Evolutionary conservation across 2,113 vertebrate genomes (phyloP), one percentile per base, ranked within the genome.

Genomic region (Varanus komodoensis): DNA sequence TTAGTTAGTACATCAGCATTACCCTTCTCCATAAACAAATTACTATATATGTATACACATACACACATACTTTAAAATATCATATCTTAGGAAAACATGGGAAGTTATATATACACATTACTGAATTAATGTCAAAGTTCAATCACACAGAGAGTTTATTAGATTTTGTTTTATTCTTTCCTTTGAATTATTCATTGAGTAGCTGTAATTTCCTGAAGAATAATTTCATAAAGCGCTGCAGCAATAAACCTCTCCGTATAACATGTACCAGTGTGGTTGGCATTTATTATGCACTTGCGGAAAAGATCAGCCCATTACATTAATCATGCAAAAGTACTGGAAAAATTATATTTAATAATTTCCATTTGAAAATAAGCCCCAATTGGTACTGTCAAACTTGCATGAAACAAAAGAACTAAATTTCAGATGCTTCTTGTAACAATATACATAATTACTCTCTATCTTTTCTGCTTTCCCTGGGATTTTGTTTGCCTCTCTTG

Each of bases 101-200:
- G 0, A 89, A 77, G 38, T 92, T 95, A 91, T 94, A 84, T 86
- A 89, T 38, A 77, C 91, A 93, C 29, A 67, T 92, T 91, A 94
- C 67, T 90, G 90, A 91, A 89, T 83, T 94, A 93, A 88, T 90
- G 95, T 95, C 97, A 95, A 94, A 97, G 96, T 96, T 97, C 95
- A 97, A 91, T 92, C 92, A 84, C 80, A 96, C 38, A 0, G 92
- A 91, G 96, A 90, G 88, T 89, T 96, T 96, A 97, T 97, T 97
- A 96, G 96, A 97, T 97, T 96, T 96, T 95, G 93, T 27, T 94
- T 94, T 93, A 95, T 96, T 95, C 90, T 90, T 94, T 91, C 0
- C 86, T 87, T 95, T 97, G 96, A 97, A 97, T 98, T 97, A 97
- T 97, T 97, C 96, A 97, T 97, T 89, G 92, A 86, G 94, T 93